Conservation (phyloP, 2,888 invertebrate species). For the Pherbina coryleti region DNA sequence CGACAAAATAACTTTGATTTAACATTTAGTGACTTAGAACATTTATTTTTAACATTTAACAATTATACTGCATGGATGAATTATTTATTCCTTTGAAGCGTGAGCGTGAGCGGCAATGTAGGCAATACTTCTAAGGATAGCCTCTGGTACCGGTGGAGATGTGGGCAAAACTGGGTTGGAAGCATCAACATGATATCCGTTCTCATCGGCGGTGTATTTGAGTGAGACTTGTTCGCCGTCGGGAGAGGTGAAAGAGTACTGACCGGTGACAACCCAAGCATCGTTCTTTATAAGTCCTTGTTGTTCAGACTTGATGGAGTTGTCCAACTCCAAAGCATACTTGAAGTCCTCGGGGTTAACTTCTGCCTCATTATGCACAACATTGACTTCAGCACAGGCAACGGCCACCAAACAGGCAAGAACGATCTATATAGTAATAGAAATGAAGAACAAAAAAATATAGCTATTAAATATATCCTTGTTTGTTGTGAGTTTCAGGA, state of each 20-base stretch:
- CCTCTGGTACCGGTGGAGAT: slow-evolving; percentile 58
- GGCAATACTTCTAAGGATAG: slow-evolving; percentile 49
- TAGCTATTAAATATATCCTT: not conserved
- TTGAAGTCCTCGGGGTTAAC: slow-evolving; percentile 46
- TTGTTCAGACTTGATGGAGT: slow-evolving; percentile 45
- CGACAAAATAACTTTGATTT: too few species aligned
- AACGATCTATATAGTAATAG: slow-evolving; percentile 43
- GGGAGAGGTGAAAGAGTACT: slow-evolving; percentile 28
- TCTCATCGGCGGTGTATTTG: slow-evolving; percentile 32
- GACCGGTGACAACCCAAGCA: slow-evolving; percentile 26
- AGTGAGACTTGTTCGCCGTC: slow-evolving; percentile 32
- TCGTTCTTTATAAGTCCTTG: slow-evolving; percentile 45
- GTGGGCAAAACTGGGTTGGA: slow-evolving; percentile 60
- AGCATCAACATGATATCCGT: slow-evolving; percentile 42
- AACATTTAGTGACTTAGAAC: too few species aligned
- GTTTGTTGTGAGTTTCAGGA: too few species aligned
- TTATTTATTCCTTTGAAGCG: slow-evolving; percentile 35
- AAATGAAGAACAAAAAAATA: not conserved
- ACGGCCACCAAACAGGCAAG: slow-evolving; percentile 50
- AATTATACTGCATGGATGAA: too few species aligned
- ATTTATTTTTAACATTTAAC: too few species aligned
- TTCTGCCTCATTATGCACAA: slow-evolving; percentile 46
- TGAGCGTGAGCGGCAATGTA: slow-evolving; percentile 52
- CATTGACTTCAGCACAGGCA: slow-evolving; percentile 46
- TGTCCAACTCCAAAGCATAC: slow-evolving; percentile 47